These are phyloP conservation scores for Coilia nasus DNA, from an alignment of 2,797 vertebrate species.

Conservation along the genomic window DNA sequence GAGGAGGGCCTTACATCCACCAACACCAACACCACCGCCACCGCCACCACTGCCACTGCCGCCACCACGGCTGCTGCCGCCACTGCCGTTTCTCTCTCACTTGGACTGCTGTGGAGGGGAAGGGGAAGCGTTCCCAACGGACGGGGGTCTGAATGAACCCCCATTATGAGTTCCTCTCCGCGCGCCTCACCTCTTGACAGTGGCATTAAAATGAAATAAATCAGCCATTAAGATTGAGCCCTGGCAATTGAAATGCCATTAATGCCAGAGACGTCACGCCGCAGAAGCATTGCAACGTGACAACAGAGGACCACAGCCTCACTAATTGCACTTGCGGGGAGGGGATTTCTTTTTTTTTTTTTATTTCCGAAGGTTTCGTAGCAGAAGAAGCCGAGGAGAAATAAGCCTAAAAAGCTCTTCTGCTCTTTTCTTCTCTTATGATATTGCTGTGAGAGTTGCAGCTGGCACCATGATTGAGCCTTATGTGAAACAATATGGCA, in stretches of 20 bases:
- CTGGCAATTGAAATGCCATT: conserved; percentile 80
- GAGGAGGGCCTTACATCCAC: no score
- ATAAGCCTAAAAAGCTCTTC: conserved; percentile 6
- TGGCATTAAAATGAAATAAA: conserved; percentile 86
- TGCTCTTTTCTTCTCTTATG: conserved; percentile 22
- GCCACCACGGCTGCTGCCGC: not conserved
- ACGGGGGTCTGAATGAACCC: conserved; percentile 63
- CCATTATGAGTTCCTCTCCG: conserved; percentile 71
- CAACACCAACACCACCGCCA: not conserved
- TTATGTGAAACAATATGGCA: conserved; percentile 7
- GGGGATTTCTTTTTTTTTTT: conserved; percentile 65
- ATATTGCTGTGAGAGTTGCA: not conserved
- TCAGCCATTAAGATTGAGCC: conserved; percentile 79
- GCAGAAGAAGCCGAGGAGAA: conserved; percentile 57
- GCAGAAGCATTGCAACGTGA: conserved; percentile 66
- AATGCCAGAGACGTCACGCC: conserved; percentile 70
- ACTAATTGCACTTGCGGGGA: conserved; percentile 69
- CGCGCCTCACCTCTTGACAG: conserved; percentile 76
- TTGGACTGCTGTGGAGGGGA: conserved; percentile 52
- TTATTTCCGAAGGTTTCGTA: conserved; percentile 47
- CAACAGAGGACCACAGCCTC: conserved; percentile 66
- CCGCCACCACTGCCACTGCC: not conserved
- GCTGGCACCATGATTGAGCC: not conserved
- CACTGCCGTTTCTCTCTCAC: not conserved
- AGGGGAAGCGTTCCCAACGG: conserved; percentile 67